phyloP scores from a whole-genome alignment of 1,140 invertebrate genomes.

The Pteromalus puparum region DNA sequence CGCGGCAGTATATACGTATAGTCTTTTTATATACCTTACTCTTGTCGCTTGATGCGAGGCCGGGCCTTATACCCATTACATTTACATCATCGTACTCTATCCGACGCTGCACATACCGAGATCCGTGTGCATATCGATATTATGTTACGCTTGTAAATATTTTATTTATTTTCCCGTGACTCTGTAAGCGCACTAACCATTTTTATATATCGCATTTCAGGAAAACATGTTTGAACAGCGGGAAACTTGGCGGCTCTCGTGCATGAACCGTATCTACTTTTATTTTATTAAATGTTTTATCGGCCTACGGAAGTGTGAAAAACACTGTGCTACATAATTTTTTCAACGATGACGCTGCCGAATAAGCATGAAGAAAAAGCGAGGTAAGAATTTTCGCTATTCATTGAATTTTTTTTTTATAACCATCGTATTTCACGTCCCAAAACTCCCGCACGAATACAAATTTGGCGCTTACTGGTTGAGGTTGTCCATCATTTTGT shows the following conservation, averaged over 20 bases:
- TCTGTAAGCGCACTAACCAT: not conserved
- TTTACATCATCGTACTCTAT: not conserved
- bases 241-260: not conserved
- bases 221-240: not conserved
- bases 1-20: no score
- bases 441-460: no score
- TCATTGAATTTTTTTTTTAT: not conserved
- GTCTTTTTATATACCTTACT: no score
- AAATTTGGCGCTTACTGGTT: slow-evolving; percentile 81
- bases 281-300: not conserved
- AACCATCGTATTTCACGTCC: no score
- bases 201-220: slow-evolving; percentile 1
- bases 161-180: not conserved
- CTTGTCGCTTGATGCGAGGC: no score
- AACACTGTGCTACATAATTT: not conserved
- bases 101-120: no score
- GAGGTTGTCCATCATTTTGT: slow-evolving; percentile 97
- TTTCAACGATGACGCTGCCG: not conserved
- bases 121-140: not conserved
- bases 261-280: not conserved
- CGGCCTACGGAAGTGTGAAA: not conserved
- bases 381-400: not conserved
- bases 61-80: not conserved
- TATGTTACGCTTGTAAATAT: not conserved
- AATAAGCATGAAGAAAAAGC: no score